Evolutionary conservation across 2,797 vertebrate species (phyloP).

Genomic region (Alosa sapidissima): DNA sequence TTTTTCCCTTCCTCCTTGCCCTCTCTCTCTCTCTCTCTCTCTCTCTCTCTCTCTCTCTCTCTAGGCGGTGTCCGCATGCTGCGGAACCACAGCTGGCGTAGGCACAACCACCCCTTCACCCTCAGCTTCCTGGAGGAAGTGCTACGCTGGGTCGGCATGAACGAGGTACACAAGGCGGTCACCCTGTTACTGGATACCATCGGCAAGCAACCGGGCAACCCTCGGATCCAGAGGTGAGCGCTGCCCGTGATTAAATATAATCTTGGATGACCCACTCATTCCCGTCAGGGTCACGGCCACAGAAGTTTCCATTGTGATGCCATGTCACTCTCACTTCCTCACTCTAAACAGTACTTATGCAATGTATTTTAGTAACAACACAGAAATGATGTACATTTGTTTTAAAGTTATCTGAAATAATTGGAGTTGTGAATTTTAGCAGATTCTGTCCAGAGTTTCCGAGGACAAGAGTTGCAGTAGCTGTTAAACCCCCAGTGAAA

Average conservation of each 20-base stretch:
- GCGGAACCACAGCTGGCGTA: conserved; percentile 68
- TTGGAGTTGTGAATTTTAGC: not conserved
- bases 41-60: not conserved
- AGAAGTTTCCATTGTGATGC: not conserved
- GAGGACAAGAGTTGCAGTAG: not conserved
- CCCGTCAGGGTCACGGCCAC: not conserved
- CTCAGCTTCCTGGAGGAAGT: conserved; percentile 85
- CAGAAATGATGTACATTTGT: not conserved
- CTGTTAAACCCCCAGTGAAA: not conserved
- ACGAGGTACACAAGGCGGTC: conserved; percentile 90
- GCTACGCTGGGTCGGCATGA: conserved; percentile 85
- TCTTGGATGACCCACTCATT: not conserved
- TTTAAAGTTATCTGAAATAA: not conserved
- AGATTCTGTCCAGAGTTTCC: not conserved
- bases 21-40: not conserved
- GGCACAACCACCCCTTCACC: conserved; percentile 78
- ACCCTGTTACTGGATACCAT: conserved; percentile 82
- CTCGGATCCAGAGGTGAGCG: conserved; percentile 71
- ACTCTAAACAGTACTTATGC: not conserved
- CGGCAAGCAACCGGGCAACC: conserved; percentile 63
- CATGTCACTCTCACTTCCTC: not conserved
- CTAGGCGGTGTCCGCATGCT: conserved; percentile 73
- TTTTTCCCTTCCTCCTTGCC: not conserved
- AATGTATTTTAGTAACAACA: not conserved
- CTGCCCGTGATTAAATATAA: not conserved